These are phyloP conservation scores for Sterna hirundo DNA, from an alignment of 2,113 vertebrate genomes.

Conservation along the genomic window DNA sequence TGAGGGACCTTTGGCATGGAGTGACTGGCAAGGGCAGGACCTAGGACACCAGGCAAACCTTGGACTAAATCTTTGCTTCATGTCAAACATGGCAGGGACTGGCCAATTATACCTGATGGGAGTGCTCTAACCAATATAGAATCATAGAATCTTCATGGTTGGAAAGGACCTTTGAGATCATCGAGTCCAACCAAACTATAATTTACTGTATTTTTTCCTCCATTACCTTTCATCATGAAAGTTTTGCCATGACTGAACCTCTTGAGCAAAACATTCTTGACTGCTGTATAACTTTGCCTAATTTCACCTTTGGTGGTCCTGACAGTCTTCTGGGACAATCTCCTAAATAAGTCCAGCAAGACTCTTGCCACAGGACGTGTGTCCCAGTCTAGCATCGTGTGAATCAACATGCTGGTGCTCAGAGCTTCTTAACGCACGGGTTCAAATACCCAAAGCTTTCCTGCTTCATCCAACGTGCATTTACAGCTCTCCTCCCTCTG, in stretches of 20 bases:
- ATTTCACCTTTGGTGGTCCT: background rate
- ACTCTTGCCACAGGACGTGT: background rate
- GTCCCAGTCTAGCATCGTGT: background rate
- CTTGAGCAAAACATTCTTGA: background rate
- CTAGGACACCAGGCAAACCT: background rate
- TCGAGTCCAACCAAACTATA: background rate
- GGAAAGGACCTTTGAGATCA: too few species aligned
- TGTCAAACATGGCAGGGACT: background rate
- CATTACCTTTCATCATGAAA: background rate
- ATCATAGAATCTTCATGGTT: too few species aligned
- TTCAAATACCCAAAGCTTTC: background rate
- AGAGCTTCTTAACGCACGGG: fast-evolving
- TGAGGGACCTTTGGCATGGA: background rate
- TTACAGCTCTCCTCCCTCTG: background rate
- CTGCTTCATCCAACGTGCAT: background rate
- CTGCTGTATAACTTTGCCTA: background rate
- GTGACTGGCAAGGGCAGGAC: background rate
- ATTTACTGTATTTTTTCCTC: background rate
- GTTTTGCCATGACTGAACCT: background rate
- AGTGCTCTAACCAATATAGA: background rate
- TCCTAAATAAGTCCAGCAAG: background rate
- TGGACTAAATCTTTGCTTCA: background rate
- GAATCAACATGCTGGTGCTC: background rate
- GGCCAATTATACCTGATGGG: background rate
- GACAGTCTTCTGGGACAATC: background rate